Evolutionary conservation across 1,140 invertebrate genomes (phyloP).

Genomic region (Eciton burchellii): DNA sequence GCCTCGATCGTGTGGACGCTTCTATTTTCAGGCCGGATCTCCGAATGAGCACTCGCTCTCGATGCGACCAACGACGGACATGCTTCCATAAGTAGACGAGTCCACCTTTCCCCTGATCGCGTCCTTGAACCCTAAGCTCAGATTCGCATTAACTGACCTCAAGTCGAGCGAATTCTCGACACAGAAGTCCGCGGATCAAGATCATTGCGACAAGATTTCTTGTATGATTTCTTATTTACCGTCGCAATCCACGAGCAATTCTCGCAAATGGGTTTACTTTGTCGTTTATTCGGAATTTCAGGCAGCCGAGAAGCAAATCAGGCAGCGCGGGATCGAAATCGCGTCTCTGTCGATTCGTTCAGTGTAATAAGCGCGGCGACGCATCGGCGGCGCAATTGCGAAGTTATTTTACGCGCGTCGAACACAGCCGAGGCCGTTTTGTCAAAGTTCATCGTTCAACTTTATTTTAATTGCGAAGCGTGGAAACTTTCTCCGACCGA

Average conservation of each 20-base stretch:
- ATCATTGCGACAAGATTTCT: background rate
- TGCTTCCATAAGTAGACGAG: slow-evolving; percentile 64
- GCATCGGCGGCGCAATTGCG: background rate
- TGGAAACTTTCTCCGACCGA: background rate
- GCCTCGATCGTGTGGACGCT: slow-evolving; percentile 5
- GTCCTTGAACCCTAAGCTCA: background rate
- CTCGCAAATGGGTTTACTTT: background rate
- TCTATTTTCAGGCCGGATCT: slow-evolving; percentile 53
- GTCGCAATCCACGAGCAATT: slow-evolving; percentile 46
- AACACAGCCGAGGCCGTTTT: slow-evolving; percentile 6
- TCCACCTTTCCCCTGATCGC: slow-evolving; percentile 56
- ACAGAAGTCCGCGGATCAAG: background rate
- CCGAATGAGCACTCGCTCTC: slow-evolving; percentile 50
- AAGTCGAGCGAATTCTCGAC: background rate
- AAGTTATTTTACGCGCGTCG: slow-evolving; percentile 9
- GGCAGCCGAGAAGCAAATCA: background rate
- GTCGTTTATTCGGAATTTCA: background rate
- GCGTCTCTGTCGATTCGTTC: background rate
- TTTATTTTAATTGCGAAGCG: slow-evolving; percentile 35
- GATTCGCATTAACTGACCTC: background rate
- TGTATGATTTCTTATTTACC: background rate
- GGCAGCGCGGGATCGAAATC: background rate
- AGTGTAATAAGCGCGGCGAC: background rate
- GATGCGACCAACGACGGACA: slow-evolving; percentile 30
- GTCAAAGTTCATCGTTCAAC: slow-evolving; percentile 15